A percentile compares a stretch with the other conserved stretches of the same genome.
Conservation (phyloP, 2,797 vertebrate genomes). For the Liparis tanakae region DNA sequence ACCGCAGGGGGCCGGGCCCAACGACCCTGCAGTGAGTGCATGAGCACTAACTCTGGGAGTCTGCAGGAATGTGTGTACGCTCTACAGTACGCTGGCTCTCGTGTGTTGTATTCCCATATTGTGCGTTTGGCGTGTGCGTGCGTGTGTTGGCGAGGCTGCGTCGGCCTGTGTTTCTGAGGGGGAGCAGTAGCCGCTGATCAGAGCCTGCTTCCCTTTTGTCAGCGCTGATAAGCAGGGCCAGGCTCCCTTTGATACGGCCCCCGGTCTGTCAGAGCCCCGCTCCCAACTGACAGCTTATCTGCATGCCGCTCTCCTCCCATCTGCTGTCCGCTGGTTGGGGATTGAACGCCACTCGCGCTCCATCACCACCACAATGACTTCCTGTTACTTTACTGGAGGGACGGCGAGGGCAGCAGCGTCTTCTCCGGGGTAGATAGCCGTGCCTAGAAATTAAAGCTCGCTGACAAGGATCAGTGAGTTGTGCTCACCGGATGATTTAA, state of each 20-base stretch:
- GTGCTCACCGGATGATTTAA: neutral
- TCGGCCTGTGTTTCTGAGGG: constrained; percentile 64
- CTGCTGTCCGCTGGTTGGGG: constrained; percentile 60
- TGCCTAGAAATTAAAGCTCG: constrained; percentile 22
- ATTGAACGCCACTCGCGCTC: constrained; percentile 51
- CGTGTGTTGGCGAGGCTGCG: constrained; percentile 35
- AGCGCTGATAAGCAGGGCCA: constrained; percentile 83
- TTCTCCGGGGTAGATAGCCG: constrained; percentile 33
- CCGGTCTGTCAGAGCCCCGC: constrained; percentile 80
- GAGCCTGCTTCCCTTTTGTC: constrained; percentile 77
- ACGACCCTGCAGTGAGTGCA: constrained; percentile 23
- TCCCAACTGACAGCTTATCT: constrained; percentile 81
- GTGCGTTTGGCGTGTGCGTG: constrained; percentile 43
- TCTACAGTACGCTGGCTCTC: constrained; percentile 1
- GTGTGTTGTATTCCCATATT: constrained; percentile 21
- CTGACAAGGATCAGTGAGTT: constrained; percentile 3
- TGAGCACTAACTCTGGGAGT: constrained; percentile 14
- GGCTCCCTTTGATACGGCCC: constrained; percentile 80
- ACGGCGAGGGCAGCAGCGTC: constrained; percentile 30
- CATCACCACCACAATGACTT: constrained; percentile 46
- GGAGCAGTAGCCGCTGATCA: constrained; percentile 77
- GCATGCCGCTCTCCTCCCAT: constrained; percentile 68
- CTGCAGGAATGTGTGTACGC: constrained; percentile 37
- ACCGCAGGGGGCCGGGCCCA: constrained; percentile 39
- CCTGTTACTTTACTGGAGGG: constrained; percentile 36